These are phyloP conservation scores for Hemibagrus guttatus DNA, from an alignment of 2,797 vertebrate genomes.

Conservation along the genomic window DNA sequence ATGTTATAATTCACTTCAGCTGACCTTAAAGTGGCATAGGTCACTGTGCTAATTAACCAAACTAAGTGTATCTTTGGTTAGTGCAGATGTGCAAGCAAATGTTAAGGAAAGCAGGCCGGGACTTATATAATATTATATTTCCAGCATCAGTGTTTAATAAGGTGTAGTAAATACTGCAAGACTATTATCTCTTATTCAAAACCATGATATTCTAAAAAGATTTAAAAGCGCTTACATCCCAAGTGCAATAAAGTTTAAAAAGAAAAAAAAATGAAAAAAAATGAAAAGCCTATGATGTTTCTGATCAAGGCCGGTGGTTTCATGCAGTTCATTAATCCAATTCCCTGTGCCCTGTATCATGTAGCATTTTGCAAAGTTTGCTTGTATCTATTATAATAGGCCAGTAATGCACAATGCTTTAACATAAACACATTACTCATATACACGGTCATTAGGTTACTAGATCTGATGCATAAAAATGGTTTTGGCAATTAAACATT, in stretches of 20 bases:
- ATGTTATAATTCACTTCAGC: not conserved
- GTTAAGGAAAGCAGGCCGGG: not conserved
- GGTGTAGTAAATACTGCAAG: not conserved
- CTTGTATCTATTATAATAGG: not conserved
- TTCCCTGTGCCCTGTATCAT: constrained; percentile 1
- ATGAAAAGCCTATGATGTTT: not conserved
- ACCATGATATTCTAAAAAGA: not conserved
- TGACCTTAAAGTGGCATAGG: not conserved
- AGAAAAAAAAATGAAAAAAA: not conserved
- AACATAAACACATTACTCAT: constrained; percentile 20
- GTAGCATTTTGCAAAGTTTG: constrained; percentile 9
- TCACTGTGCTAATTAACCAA: not conserved
- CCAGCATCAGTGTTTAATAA: constrained; percentile 32
- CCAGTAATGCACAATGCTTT: constrained; percentile 26
- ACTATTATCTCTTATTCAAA: not conserved
- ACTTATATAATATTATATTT: constrained; percentile 9
- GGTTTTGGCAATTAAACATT: constrained; percentile 29
- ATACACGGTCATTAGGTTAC: constrained; percentile 16
- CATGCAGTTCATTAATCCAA: constrained; percentile 6
- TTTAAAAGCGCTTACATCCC: not conserved
- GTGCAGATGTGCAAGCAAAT: constrained; percentile 1
- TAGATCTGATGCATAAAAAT: constrained; percentile 20
- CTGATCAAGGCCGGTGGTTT: not conserved
- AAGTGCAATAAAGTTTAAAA: not conserved
- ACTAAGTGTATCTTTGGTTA: not conserved